These are phyloP conservation scores for Plusia festucae DNA, from an alignment of 2,888 invertebrate genomes.

Conservation along the genomic window DNA sequence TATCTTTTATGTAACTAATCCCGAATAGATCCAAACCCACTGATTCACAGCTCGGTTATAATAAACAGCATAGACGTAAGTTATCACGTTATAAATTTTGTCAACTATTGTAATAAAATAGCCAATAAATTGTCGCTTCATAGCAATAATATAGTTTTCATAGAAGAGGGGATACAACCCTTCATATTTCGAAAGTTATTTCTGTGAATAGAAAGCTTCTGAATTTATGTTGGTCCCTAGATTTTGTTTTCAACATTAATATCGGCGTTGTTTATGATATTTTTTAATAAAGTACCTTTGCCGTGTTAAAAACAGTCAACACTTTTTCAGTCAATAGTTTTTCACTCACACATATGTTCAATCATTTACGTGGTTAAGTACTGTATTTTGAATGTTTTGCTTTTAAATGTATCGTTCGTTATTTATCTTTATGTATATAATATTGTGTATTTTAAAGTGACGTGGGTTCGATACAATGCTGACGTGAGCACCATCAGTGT, in stretches of 20 bases:
- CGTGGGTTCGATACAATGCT: conserved; percentile 24
- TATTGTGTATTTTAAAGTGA: conserved; percentile 33
- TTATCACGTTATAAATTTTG: conserved; percentile 87
- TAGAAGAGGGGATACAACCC: conserved; percentile 69
- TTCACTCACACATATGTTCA: no score
- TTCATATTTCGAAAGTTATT: conserved; percentile 56
- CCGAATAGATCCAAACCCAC: conserved; percentile 56
- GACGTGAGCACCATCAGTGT: conserved; percentile 18
- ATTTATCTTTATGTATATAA: background rate
- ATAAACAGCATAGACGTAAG: conserved; percentile 73
- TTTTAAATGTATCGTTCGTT: no score
- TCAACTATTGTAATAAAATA: conserved; percentile 79
- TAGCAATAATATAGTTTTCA: conserved; percentile 59
- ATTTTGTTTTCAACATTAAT: conserved; percentile 3
- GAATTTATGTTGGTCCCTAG: background rate
- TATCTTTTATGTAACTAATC: conserved; percentile 42
- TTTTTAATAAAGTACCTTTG: no score
- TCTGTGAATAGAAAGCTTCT: conserved; percentile 26
- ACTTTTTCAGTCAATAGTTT: no score
- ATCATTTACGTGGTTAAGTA: conserved; percentile 10
- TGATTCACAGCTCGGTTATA: conserved; percentile 69
- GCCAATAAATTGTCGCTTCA: conserved; percentile 86
- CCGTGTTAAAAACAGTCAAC: background rate
- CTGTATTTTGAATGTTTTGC: background rate
- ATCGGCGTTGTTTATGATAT: background rate